Conservation (phyloP, 2,888 invertebrate genomes). For the Brachylomia viminalis region DNA sequence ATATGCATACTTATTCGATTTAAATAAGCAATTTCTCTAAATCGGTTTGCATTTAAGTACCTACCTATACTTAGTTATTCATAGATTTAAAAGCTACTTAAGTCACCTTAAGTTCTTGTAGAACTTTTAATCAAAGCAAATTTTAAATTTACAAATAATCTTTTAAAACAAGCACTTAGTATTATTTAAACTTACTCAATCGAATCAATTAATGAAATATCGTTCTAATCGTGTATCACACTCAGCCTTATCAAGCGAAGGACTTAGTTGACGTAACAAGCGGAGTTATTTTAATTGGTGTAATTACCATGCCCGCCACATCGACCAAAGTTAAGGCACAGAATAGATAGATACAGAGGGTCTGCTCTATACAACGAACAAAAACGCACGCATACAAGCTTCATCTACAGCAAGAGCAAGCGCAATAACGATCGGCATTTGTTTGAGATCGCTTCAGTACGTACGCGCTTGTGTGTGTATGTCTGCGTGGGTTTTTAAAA, state of each 20-base stretch:
- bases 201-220: slow-evolving; percentile 59
- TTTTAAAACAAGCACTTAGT: slow-evolving; percentile 13
- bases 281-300: slow-evolving; percentile 60
- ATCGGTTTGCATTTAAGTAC: neutral
- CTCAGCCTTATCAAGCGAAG: slow-evolving; percentile 47
- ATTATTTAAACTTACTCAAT: slow-evolving; percentile 14
- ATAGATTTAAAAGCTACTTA: neutral
- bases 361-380: neutral
- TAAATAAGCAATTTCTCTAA: neutral
- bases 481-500: no score
- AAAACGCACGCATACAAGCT: neutral
- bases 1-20: slow-evolving; percentile 18
- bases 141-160: slow-evolving; percentile 13
- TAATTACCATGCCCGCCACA: slow-evolving; percentile 64
- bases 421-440: no score
- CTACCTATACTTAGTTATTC: neutral
- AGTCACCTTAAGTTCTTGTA: neutral
- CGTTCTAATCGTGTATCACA: slow-evolving; percentile 50
- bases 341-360: slow-evolving; percentile 14
- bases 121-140: neutral
- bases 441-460: neutral
- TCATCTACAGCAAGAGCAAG: neutral
- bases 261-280: slow-evolving; percentile 50
- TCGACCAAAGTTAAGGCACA: slow-evolving; percentile 30
- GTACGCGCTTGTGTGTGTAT: no score